Evolutionary conservation across 2,888 invertebrate species (phyloP), one percentile per base, ranked within the genome.

Genomic region (Zaprionus obscuricornis): DNA sequence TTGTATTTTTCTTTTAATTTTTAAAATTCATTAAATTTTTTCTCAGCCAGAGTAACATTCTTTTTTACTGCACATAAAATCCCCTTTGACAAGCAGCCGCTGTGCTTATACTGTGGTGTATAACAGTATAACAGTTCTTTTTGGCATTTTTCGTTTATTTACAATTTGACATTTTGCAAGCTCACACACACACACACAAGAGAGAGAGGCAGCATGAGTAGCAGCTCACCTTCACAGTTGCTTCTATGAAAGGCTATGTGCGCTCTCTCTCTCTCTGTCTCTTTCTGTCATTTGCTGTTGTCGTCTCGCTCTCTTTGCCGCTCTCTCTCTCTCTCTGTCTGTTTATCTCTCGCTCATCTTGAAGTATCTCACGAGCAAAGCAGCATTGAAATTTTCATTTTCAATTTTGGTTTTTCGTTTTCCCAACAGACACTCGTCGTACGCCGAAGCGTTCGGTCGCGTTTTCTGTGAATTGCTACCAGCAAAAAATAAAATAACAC

Each of bases 81-180:
- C n/a, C 39, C 51, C 45, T 20, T 40, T 13, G 39, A 3, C 13
- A 10, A 6, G 34, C 34, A n/a, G 36, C 36, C n/a, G n/a, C n/a
- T n/a, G n/a, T n/a, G n/a, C 6, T 18, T 52, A 22, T 5, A 7
- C 22, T 22, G 22, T 37, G n/a, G n/a, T 14, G 74, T 78, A 83
- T 83, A 79, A 83, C 83, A 78, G 66, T 50, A n/a, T n/a, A n/a
- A n/a, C n/a, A n/a, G n/a, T 68, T 43, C 17, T 26, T 39, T 68
- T 56, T 54, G 58, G 63, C 55, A 59, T 64, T 60, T 76, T 83
- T 79, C 71, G 79, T 83, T 78, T 83, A 83, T 78, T 78, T 78
- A 78, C 83, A 83, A 66, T 83, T 78, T 83, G 76, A 83, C 83
- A 78, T 83, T 83, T 78, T 74, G 83, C 71, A 74, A 76, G 59